Conservation (phyloP, 2,888 invertebrate species). For the Meliscaeva auricollis region DNA sequence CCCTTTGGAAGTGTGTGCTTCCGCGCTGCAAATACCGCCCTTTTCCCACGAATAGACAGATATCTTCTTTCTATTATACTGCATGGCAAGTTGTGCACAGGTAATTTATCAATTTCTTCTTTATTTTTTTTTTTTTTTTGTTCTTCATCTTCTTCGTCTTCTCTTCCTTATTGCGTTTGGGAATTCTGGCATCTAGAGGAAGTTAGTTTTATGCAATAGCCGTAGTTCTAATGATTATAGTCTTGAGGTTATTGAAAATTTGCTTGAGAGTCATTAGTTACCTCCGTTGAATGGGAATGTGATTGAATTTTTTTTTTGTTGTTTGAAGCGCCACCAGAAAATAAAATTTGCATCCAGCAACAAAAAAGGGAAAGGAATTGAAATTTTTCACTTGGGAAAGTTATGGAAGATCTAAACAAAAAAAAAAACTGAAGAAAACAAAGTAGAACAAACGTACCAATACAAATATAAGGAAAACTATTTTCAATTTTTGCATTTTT, state of each 20-base stretch:
- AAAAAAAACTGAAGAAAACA: neutral
- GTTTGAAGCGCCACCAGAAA: conserved; percentile 40
- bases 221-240: conserved; percentile 55
- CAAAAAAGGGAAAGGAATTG: neutral
- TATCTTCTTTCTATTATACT: neutral
- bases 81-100: conserved; percentile 13
- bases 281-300: conserved; percentile 34
- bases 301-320: conserved; percentile 53
- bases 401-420: neutral
- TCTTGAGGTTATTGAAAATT: conserved; percentile 65
- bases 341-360: conserved; percentile 49
- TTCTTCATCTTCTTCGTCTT: conserved; percentile 4
- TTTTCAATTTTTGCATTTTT: too few species aligned
- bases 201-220: neutral
- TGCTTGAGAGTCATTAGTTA: conserved; percentile 56
- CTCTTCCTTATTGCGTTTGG: conserved; percentile 60
- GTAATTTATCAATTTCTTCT: conserved; percentile 54
- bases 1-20: conserved; percentile 12
- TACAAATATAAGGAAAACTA: too few species aligned
- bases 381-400: neutral
- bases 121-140: conserved; percentile 10
- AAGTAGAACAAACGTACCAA: too few species aligned
- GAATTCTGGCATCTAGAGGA: conserved; percentile 1
- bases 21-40: conserved; percentile 17
- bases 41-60: conserved; percentile 51